Base-by-base conservation (phyloP, 1,140 invertebrate species). In the Delia radicum region DNA sequence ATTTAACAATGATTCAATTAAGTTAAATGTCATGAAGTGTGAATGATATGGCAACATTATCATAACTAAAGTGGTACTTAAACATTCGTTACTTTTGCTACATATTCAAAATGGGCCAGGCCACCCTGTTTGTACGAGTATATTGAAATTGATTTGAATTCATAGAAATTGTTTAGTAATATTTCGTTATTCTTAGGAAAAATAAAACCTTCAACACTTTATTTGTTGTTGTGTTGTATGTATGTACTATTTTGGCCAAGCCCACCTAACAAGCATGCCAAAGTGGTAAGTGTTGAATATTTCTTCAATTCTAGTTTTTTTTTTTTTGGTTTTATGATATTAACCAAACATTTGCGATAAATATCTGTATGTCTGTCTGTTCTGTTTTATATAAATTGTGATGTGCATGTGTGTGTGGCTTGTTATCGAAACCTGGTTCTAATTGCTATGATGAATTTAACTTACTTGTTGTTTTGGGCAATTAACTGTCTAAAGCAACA, bases 371-470 rank as follows among this genome's bases (percentile, higher is more conserved):
- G 48, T 21, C 48, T 55, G 48, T 55, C 48, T 55, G n/a, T 21
- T 18, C 21, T 55, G 18, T 8, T 18, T 55, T 55, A 55, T 24
- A 61, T 31, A 61, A 4, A 29, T 26, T 33, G 31, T 33, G 31
- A 33, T 33, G 31, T 42, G 37, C 12, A 26, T 37, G 24, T 65
- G 5, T 37, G n/a, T 65, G 21, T 63, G 61, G 21, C 12, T 55
- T 62, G 18, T 31, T 67, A 67, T 67, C 29, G 63, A 67, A 24
- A 74, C 18, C 61, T 74, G 73, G 65, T 62, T 62, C 62, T 62
- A 61, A 63, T 61, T 37, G 61, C 73, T 65, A 18, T 55, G 48
- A 55, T 55, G 48, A 55, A 55, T 55, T 55, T 55, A 55, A 55
- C 7, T 55, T 3, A 21, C n/a, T 55, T 55, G n/a, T 24, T 55